Evolutionary conservation across 2,888 invertebrate genomes (phyloP), one percentile per base, ranked within the genome.

Genomic region (Sussaba pulchella): DNA sequence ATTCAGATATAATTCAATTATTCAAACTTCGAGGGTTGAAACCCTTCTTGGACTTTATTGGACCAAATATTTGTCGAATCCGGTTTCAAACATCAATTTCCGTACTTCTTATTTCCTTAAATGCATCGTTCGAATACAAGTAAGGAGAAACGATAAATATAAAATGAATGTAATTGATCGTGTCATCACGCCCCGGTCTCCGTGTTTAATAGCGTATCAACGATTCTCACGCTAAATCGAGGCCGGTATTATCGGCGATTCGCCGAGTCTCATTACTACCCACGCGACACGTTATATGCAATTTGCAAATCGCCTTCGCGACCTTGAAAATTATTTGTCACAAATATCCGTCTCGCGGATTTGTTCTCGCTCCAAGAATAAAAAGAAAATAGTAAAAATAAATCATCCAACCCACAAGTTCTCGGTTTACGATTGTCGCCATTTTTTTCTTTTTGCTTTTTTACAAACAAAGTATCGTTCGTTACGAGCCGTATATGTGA

Each of bases 241-340:
- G 80, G 67, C 43, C 79, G 43, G 66, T 26, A 69, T 54, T 14
- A 47, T 24, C 14, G 52, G 47, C 14, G 14, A 17, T 76, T 81
- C 63, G 41, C 67, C 69, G 54, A 67, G 76, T 63, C 72, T 81
- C 72, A 64, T 81, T 73, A 50, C 72, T 67, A 54, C 76, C 76
- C 63, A 76, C 80, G 26, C 59, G 17, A 54, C 36, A 19, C 57
- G 19, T 4, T 70, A 12, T 39, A 31, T 9, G 31, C n/a, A 19
- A 24, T 52, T 12, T 41, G 17, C 57, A 61, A 75, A 80, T 73
- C 50, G 26, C 50, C 12, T 50, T 24, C 21, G 6, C 39, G 67
- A 61, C 76, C 80, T 76, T 76, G 80, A n/a, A 61, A 26, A 61
- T 80, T 67, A 76, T 76, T 69, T 54, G 26, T 79, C 39, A 19